These are phyloP conservation scores for Triplophysa yarkandensis DNA, from an alignment of 2,797 vertebrate species.

Conservation along the genomic window DNA sequence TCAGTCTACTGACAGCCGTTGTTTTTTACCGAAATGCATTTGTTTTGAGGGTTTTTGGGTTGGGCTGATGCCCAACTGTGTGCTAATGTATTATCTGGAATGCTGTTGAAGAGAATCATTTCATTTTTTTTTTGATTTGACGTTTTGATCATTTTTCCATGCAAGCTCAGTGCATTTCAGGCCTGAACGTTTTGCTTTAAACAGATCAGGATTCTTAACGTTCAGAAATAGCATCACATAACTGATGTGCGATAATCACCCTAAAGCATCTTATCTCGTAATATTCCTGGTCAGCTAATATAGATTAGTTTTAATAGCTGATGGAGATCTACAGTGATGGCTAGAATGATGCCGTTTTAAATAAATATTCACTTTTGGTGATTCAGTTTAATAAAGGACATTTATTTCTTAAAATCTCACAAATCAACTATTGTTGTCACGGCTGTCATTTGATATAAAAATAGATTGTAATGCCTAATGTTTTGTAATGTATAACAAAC, in stretches of 20 bases:
- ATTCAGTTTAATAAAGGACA: neutral
- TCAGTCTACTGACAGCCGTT: conserved; percentile 55
- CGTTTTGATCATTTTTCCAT: too few relatives aligned
- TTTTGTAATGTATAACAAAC: neutral
- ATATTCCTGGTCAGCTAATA: neutral
- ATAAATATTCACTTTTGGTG: too few relatives aligned
- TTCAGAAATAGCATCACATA: neutral
- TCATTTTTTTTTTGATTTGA: neutral
- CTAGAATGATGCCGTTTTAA: neutral
- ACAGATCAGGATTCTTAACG: neutral
- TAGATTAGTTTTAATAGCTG: neutral
- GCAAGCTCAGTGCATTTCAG: conserved; percentile 18
- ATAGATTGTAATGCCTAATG: neutral
- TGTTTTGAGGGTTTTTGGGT: conserved; percentile 66
- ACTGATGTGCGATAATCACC: conserved; percentile 14
- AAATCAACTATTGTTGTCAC: neutral
- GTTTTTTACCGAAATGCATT: conserved; percentile 43
- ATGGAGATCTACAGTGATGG: neutral
- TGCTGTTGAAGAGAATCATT: conserved; percentile 16
- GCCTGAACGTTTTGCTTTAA: neutral
- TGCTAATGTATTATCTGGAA: conserved; percentile 44
- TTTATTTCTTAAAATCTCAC: neutral
- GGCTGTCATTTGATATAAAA: neutral
- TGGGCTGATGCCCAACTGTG: conserved; percentile 49
- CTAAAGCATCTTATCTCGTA: conserved; percentile 10